phyloP scores from a whole-genome alignment of 2,113 vertebrate genomes.

The Tachuris rubrigastra region DNA sequence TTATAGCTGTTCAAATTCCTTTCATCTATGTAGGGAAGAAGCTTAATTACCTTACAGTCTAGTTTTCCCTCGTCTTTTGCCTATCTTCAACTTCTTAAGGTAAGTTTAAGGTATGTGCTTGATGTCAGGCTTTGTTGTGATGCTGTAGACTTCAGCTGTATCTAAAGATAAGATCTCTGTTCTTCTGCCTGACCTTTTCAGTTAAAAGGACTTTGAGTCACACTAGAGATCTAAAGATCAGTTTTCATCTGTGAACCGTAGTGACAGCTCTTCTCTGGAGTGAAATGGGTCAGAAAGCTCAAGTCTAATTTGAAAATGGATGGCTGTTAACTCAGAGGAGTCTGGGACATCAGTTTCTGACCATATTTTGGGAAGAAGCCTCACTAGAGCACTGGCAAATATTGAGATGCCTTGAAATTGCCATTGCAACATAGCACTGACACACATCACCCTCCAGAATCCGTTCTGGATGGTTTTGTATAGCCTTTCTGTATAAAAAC shows the following conservation, averaged over 20 bases:
- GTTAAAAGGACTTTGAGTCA: not conserved
- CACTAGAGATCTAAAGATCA: not conserved
- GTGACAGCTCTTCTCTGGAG: not conserved
- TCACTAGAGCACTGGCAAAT: not conserved
- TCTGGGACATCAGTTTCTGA: not conserved
- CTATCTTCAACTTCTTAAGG: not conserved
- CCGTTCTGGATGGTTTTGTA: not conserved
- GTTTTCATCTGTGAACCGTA: not conserved
- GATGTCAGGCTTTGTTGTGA: not conserved
- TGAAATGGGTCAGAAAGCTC: not conserved
- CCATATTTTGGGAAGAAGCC: not conserved
- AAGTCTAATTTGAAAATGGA: not conserved
- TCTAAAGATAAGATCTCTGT: not conserved
- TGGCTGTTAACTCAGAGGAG: not conserved
- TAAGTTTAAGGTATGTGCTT: not conserved
- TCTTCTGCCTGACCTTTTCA: not conserved
- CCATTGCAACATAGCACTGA: not conserved
- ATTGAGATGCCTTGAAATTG: not conserved
- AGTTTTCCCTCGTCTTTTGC: not conserved
- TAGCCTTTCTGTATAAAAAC: not conserved
- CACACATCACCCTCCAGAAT: rapidly evolving
- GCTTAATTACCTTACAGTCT: not conserved
- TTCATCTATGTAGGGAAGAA: not conserved
- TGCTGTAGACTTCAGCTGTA: not conserved
- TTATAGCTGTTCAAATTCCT: not conserved